Evolutionary conservation across 2,888 invertebrate genomes (phyloP).

Genomic region (Acholoe squamosa): DNA sequence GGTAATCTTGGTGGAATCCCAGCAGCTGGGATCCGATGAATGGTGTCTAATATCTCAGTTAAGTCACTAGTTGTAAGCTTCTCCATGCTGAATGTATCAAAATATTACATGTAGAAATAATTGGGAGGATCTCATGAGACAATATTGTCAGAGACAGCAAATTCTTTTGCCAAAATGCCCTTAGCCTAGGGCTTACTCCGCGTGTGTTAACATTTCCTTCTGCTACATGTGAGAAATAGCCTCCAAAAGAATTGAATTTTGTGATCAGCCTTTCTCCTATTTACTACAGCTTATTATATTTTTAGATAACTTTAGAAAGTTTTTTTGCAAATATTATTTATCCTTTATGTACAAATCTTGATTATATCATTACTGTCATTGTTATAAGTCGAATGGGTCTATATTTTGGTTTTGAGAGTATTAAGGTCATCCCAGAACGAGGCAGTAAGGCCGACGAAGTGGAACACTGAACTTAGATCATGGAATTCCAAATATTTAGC

Average conservation of each 20-base stretch:
- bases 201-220: background rate
- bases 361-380: too few species aligned
- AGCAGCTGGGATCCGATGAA: too few species aligned
- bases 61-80: background rate
- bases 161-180: background rate
- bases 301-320: too few species aligned
- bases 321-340: too few species aligned
- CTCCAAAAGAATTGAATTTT: background rate
- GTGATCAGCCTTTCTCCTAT: too few species aligned
- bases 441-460: constrained; percentile 44
- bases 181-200: too few species aligned
- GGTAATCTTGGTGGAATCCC: too few species aligned
- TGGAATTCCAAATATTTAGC: constrained; percentile 60
- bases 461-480: constrained; percentile 56
- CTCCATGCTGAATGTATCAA: background rate
- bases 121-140: background rate
- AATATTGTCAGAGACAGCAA: background rate
- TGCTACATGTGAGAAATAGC: constrained; percentile 49
- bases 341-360: too few species aligned
- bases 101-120: too few species aligned
- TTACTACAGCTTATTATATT: too few species aligned
- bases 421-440: constrained; percentile 29
- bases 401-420: constrained; percentile 42
- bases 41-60: too few species aligned
- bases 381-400: too few species aligned